phyloP scores from a whole-genome alignment of 2,113 vertebrate species.

The Oceanites oceanicus region DNA sequence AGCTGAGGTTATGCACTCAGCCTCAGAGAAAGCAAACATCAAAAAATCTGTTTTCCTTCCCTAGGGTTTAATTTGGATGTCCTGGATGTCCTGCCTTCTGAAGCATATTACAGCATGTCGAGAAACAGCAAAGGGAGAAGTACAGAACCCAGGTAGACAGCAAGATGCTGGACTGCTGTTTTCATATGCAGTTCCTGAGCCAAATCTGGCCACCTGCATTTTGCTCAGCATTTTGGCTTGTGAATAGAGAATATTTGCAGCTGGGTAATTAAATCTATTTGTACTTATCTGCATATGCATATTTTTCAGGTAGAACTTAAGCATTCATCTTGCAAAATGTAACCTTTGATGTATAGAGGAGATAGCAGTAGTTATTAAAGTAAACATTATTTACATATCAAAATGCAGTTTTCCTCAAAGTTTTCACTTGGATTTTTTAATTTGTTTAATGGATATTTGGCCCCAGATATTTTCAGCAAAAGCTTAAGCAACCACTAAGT shows the following conservation, averaged over 20 bases:
- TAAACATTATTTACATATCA: not conserved
- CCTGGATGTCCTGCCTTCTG: not conserved
- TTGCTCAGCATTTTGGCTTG: conserved; percentile 12
- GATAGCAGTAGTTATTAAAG: not conserved
- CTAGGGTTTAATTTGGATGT: not conserved
- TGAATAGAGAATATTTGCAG: conserved; percentile 25
- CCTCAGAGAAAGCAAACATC: not conserved
- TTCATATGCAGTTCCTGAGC: not conserved
- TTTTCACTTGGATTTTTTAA: not conserved
- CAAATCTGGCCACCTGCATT: conserved; percentile 18
- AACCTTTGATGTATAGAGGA: not conserved
- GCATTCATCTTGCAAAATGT: not conserved
- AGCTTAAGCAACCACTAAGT: not conserved
- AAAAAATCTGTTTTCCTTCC: not conserved
- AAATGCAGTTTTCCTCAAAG: not conserved
- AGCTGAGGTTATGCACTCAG: not conserved
- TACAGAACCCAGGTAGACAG: not conserved
- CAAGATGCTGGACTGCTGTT: not conserved
- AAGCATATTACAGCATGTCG: not conserved
- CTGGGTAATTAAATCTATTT: conserved; percentile 46
- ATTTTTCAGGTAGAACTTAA: not conserved
- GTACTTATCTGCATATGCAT: not conserved
- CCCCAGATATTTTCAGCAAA: not conserved
- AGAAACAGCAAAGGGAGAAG: not conserved
- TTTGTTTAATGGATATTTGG: not conserved